Conservation (phyloP, 1,140 invertebrate species). For the Centruroides sculpturatus region DNA sequence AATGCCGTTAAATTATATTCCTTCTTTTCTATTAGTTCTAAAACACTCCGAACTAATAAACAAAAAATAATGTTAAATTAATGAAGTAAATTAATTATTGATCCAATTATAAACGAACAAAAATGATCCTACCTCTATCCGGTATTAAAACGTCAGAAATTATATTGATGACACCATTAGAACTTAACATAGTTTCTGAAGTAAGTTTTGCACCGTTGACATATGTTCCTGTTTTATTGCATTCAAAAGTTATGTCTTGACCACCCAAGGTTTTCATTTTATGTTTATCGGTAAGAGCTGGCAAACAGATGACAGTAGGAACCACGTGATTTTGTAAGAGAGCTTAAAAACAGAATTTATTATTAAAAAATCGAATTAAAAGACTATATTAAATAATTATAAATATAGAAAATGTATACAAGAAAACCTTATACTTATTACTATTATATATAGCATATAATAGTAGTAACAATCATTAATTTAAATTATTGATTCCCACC, state of each 20-base stretch:
- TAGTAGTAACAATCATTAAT: no score
- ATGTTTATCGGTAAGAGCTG: conserved; percentile 33
- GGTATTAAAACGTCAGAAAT: conserved; percentile 32
- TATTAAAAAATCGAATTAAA: no score
- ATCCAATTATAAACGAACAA: no score
- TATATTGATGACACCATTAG: conserved; percentile 34
- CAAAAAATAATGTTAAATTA: no score
- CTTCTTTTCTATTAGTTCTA: conserved; percentile 26
- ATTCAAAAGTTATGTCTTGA: conserved; percentile 26
- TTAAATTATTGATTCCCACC: no score
- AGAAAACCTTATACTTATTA: no score
- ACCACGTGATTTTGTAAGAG: conserved; percentile 34
- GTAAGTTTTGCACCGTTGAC: conserved; percentile 24
- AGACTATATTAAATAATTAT: no score
- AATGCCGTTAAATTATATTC: conserved; percentile 27
- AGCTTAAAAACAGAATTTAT: conserved; percentile 20
- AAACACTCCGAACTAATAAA: conserved; percentile 22
- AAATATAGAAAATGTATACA: no score
- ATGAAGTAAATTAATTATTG: no score
- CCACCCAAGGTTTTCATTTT: conserved; percentile 25
- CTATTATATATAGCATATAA: no score
- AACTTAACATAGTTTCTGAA: conserved; percentile 26
- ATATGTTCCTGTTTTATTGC: conserved; percentile 27
- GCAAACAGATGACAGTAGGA: conserved; percentile 32
- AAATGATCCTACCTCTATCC: conserved; percentile 26